Evolutionary conservation across 1,140 invertebrate genomes (phyloP), one percentile per base, ranked within the genome.

Genomic region (Panagrolaimus sp.): DNA sequence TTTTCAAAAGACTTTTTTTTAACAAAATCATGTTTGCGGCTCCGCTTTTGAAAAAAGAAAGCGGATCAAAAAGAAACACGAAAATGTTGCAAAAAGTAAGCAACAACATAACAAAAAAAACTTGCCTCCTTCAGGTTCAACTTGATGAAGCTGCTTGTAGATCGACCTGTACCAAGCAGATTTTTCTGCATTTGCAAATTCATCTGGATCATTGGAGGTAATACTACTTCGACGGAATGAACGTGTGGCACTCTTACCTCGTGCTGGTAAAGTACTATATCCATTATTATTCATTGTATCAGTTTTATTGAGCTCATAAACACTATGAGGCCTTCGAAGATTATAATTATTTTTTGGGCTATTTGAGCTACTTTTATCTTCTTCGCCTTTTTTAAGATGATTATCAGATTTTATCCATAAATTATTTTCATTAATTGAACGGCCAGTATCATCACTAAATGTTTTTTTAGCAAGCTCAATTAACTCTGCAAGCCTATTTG

Each of bases 391-490:
- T 38, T 38, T 38, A 4, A 4, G 31, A 38, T 38, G 31, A 57
- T 57, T 57, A 11, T 25, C 9, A 25, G 51, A 25, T 16, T 57
- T 57, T 20, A 27, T 57, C 51, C 51, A 57, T 20, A 57, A 27
- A 25, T 20, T 57, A 57, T 57, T 27, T 25, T 25, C 27, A 20
- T 25, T 20, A 25, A 25, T 20, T 57, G 51, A 57, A n/a, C 51
- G 13, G 20, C 51, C 51, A 57, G 51, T 57, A 27, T 57, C 51
- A 57, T 57, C 51, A 27, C 51, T 27, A 57, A n/a, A 57, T 20
- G 51, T 25, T 57, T 57, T 27, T 25, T 57, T 57, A 25, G 51
- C 51, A 27, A 57, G 51, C 27, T 57, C 20, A 27, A 57, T 57
- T 11, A 57, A 27, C 20, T 57, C 51, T 20, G 51, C 51, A 20